phyloP scores from a whole-genome alignment of 2,888 invertebrate species.

The Limnephilus lunatus region DNA sequence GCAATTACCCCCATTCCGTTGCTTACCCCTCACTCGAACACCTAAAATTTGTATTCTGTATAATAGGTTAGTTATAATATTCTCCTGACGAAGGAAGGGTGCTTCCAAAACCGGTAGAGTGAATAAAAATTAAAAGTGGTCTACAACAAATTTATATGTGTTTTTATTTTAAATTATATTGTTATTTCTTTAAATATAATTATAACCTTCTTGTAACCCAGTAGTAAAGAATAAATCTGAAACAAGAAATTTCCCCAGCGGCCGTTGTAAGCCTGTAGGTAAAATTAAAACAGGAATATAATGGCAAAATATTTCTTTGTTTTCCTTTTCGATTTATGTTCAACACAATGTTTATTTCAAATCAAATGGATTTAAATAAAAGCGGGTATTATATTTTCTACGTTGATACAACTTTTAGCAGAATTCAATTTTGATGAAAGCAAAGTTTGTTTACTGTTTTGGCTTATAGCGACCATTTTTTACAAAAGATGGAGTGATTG shows the following conservation, averaged over 20 bases:
- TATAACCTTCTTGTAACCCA: background rate
- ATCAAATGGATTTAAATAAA: background rate
- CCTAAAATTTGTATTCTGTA: too few relatives aligned
- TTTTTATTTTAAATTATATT: background rate
- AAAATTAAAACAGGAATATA: background rate
- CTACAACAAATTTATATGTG: too few relatives aligned
- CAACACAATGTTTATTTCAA: background rate
- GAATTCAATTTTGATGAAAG: background rate
- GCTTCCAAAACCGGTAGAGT: too few relatives aligned
- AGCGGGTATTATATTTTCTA: background rate
- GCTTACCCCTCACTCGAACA: too few relatives aligned
- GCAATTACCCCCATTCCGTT: too few relatives aligned
- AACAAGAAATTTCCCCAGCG: slow-evolving; percentile 2
- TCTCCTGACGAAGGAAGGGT: too few relatives aligned
- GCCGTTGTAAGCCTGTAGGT: background rate
- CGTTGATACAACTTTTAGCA: background rate
- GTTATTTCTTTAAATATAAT: background rate
- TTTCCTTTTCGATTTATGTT: background rate
- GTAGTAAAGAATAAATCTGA: background rate
- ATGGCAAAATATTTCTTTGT: background rate
- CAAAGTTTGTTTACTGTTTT: background rate
- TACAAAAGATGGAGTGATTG: too few relatives aligned
- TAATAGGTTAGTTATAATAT: too few relatives aligned
- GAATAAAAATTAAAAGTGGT: too few relatives aligned
- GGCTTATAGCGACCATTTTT: background rate